These are phyloP conservation scores for Nycticorax nycticorax DNA, from an alignment of 2,113 vertebrate genomes.

Conservation along the genomic window DNA sequence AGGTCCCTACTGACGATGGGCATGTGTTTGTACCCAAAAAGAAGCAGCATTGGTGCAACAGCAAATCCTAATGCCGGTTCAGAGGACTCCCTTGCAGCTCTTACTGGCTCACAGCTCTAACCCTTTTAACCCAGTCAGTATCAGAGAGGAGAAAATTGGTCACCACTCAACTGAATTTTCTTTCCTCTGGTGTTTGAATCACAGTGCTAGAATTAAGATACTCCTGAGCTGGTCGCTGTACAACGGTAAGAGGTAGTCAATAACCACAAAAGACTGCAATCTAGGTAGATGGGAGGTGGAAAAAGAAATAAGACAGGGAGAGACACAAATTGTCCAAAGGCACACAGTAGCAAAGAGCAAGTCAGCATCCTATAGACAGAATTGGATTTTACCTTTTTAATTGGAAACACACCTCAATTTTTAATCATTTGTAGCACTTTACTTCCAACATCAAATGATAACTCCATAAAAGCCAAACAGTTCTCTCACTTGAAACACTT, in stretches of 20 bases:
- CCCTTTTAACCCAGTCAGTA: background rate
- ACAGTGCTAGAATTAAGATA: background rate
- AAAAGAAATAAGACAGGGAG: background rate
- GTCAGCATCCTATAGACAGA: background rate
- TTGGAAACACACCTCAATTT: background rate
- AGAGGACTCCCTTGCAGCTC: background rate
- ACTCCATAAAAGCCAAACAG: constrained; percentile 22
- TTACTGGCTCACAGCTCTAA: background rate
- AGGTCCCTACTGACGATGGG: fast-evolving
- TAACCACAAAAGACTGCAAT: background rate
- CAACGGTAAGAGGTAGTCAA: background rate
- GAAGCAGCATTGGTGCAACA: background rate
- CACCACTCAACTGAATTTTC: background rate
- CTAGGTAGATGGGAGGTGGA: background rate
- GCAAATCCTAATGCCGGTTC: background rate
- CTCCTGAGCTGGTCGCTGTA: background rate
- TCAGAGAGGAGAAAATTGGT: background rate
- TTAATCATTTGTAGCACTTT: constrained; percentile 26
- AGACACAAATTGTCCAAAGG: background rate
- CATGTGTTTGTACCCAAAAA: background rate
- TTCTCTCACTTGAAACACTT: background rate
- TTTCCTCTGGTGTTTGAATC: background rate
- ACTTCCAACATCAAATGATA: constrained; percentile 27
- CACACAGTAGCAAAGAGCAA: background rate
- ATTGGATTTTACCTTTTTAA: background rate